Percentiles rank a stretch among this genome's conserved stretches.
phyloP scores from a whole-genome alignment of 2,797 vertebrate genomes.

The Gymnothorax reevesii region DNA sequence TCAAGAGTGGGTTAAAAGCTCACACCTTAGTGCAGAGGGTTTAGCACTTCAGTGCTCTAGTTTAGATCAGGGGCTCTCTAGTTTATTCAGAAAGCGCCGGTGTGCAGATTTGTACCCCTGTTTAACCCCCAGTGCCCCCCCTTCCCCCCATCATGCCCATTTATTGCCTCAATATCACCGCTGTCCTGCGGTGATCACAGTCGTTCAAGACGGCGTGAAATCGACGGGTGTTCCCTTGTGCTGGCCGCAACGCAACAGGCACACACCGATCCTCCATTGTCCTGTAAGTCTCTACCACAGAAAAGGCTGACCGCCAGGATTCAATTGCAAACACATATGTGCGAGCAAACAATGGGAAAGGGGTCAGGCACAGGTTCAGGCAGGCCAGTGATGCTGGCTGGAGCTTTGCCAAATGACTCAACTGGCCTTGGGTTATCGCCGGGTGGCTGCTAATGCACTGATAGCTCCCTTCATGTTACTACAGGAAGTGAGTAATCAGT shows the following conservation, averaged over 20 bases:
- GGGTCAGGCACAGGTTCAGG: neutral
- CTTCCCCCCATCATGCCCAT: neutral
- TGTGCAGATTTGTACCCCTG: neutral
- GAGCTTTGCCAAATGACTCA: constrained; percentile 1
- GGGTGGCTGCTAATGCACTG: neutral
- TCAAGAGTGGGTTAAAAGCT: too few relatives aligned
- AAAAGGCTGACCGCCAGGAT: neutral
- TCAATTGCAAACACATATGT: neutral
- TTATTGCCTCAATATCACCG: neutral
- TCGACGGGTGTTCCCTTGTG: neutral
- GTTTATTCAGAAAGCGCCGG: too few relatives aligned
- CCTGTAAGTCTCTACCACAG: neutral
- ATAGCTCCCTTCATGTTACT: neutral
- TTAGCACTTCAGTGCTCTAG: too few relatives aligned
- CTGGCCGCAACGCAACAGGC: neutral
- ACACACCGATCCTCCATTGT: constrained; percentile 5
- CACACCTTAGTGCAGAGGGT: too few relatives aligned
- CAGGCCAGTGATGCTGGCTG: constrained; percentile 1
- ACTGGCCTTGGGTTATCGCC: constrained; percentile 10
- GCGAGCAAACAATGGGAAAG: neutral
- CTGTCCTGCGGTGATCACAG: neutral
- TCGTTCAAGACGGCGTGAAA: neutral
- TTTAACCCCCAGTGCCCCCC: neutral
- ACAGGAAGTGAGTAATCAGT: constrained; percentile 14
- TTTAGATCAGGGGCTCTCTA: too few relatives aligned